Evolutionary conservation across 2,113 vertebrate genomes (phyloP).

Genomic region (Pteropus alecto): DNA sequence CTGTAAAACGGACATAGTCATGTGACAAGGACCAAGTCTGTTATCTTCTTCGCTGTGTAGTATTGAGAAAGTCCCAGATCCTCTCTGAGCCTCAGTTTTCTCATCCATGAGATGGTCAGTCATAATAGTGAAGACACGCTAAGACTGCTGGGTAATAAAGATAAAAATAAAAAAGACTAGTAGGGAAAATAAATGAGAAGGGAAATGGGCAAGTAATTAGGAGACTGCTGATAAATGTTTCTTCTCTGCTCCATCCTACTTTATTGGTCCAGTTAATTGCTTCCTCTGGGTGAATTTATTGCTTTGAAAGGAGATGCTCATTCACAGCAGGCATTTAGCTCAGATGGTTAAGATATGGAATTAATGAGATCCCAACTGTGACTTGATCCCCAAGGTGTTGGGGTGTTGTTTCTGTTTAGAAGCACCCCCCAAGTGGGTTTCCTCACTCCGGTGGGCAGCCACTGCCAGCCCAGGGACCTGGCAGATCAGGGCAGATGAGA

Average conservation of each 20-base stretch:
- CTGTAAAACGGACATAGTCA: not conserved
- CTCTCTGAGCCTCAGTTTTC: not conserved
- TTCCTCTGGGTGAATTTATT: slow-evolving; percentile 14
- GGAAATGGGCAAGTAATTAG: not conserved
- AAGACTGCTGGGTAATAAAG: not conserved
- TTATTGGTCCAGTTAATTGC: not conserved
- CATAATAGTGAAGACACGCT: not conserved
- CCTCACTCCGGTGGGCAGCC: not conserved
- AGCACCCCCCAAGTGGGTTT: not conserved
- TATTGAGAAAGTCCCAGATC: not conserved
- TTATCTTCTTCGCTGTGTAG: not conserved
- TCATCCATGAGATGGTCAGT: not conserved
- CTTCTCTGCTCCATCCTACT: not conserved
- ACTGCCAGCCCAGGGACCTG: not conserved
- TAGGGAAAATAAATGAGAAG: not conserved
- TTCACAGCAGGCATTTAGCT: not conserved
- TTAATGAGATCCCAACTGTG: not conserved
- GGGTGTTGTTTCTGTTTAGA: not conserved
- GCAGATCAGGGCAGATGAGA: not conserved
- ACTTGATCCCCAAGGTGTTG: not conserved
- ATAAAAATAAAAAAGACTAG: not conserved
- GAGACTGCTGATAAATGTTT: not conserved
- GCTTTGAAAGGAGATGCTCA: not conserved
- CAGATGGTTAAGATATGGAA: not conserved
- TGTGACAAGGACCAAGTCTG: not conserved